Conservation (phyloP, 2,113 vertebrate species). For the Myiopsitta monachus region DNA sequence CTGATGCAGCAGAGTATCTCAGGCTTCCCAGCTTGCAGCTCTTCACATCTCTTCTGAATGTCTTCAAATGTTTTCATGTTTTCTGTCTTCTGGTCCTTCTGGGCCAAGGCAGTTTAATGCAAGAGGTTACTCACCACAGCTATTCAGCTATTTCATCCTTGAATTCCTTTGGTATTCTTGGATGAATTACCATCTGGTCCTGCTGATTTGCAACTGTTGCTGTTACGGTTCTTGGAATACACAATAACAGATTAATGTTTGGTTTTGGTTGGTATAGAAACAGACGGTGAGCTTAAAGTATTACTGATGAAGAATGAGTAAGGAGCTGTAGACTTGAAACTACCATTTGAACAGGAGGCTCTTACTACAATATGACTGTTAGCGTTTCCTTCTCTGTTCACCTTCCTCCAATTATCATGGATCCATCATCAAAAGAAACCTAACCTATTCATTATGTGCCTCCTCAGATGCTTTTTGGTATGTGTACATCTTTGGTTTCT, state of each 20-base stretch:
- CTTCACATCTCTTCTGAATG: not conserved
- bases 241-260: not conserved
- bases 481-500: not conserved
- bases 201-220: not conserved
- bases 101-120: not conserved
- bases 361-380: not conserved
- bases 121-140: not conserved
- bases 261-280: not conserved
- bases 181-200: not conserved
- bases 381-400: not conserved
- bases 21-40: not conserved
- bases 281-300: not conserved
- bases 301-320: not conserved
- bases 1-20: not conserved
- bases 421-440: not conserved
- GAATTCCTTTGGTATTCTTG: not conserved
- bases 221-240: not conserved
- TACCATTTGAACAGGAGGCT: not conserved
- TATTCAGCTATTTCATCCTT: not conserved
- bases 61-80: not conserved
- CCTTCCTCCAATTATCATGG: not conserved
- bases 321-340: not conserved
- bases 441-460: not conserved
- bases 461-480: not conserved
- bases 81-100: not conserved